A percentile compares a stretch with the other conserved stretches of the same genome.
These are phyloP conservation scores for Machimus atricapillus DNA, from an alignment of 2,888 invertebrate species.

Conservation along the genomic window DNA sequence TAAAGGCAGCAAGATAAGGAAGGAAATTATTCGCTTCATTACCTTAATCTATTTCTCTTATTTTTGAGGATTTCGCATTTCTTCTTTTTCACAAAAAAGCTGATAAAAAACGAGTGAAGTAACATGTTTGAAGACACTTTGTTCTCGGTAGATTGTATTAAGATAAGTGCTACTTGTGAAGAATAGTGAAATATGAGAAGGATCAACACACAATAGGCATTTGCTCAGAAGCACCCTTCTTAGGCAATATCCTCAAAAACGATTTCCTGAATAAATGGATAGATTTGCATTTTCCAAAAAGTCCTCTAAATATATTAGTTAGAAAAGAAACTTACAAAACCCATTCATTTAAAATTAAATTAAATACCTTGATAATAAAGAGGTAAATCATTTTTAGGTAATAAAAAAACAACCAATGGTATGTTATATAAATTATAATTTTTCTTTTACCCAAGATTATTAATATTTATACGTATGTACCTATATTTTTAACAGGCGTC, in stretches of 20 bases:
- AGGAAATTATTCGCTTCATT: conserved; percentile 18
- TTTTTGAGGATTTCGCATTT: not conserved
- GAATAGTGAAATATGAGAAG: conserved; percentile 22
- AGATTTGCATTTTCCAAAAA: not conserved
- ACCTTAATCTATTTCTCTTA: conserved; percentile 5
- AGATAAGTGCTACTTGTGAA: not conserved
- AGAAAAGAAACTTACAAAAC: not conserved
- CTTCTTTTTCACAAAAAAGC: conserved; percentile 34
- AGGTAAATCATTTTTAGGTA: too few species aligned
- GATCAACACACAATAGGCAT: not conserved
- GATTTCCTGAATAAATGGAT: not conserved
- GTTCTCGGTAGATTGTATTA: conserved; percentile 35
- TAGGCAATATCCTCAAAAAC: not conserved
- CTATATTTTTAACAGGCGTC: not conserved
- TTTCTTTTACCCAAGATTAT: not conserved
- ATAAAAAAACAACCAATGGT: not conserved
- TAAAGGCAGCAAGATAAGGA: conserved; percentile 40
- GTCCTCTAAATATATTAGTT: not conserved
- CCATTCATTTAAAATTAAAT: too few species aligned
- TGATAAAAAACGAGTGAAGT: conserved; percentile 47
- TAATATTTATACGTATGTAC: not conserved
- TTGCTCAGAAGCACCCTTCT: not conserved
- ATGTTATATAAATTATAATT: not conserved
- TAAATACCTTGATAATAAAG: too few species aligned
- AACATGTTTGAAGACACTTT: conserved; percentile 46